These are phyloP conservation scores for Patella pellucida DNA, from an alignment of 2,888 invertebrate genomes.

Conservation along the genomic window DNA sequence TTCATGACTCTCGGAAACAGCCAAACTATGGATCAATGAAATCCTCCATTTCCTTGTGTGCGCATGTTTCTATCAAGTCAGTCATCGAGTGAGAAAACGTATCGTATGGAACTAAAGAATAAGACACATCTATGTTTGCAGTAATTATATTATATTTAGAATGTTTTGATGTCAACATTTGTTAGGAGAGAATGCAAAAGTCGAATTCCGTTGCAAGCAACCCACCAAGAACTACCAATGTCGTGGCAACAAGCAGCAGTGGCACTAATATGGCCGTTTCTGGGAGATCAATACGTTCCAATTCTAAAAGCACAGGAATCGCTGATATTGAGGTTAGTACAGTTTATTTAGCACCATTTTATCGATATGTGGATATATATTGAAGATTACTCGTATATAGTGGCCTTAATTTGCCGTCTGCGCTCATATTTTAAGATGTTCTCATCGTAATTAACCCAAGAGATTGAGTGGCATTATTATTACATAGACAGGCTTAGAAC, in stretches of 20 bases:
- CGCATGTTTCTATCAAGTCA: conserved; percentile 5
- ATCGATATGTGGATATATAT: background rate
- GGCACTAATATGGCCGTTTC: conserved; percentile 50
- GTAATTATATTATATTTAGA: too few relatives aligned
- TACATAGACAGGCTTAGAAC: too few relatives aligned
- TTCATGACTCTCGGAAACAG: conserved; percentile 1
- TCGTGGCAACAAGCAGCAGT: conserved; percentile 14
- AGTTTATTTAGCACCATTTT: background rate
- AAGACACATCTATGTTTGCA: too few relatives aligned
- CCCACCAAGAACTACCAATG: conserved; percentile 7
- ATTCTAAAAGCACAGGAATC: conserved; percentile 60
- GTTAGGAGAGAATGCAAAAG: conserved; percentile 14
- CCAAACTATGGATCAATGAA: conserved; percentile 11
- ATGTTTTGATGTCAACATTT: conserved; percentile 4
- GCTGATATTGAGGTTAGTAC: conserved; percentile 50
- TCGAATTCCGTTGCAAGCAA: conserved; percentile 11
- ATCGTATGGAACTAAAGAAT: too few relatives aligned
- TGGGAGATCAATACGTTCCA: conserved; percentile 55
- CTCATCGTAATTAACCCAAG: too few relatives aligned
- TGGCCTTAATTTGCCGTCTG: too few relatives aligned
- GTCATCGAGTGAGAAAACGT: background rate
- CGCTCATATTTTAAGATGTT: too few relatives aligned
- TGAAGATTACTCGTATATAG: too few relatives aligned
- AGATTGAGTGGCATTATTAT: too few relatives aligned
- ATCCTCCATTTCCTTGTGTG: conserved; percentile 1